Conservation (phyloP, 2,888 invertebrate species). For the Gerris lacustris region DNA sequence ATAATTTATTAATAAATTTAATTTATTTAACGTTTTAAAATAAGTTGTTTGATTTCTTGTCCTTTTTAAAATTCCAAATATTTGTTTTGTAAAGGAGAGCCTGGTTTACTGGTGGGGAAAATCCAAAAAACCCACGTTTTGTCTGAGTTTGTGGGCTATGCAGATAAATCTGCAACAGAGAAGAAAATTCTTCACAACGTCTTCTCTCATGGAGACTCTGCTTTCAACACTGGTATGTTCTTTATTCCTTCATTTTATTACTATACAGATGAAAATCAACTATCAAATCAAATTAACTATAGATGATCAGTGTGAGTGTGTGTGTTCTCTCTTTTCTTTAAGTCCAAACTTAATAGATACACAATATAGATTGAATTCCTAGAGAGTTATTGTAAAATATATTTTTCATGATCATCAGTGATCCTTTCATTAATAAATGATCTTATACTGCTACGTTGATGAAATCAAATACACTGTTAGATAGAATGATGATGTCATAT, state of each 20-base stretch:
- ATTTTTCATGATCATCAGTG: too few species aligned
- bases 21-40: too few species aligned
- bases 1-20: too few species aligned
- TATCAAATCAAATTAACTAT: not conserved
- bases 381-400: too few species aligned
- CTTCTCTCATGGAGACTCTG: conserved; percentile 72
- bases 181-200: conserved; percentile 74
- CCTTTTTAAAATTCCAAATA: not conserved
- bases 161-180: conserved; percentile 58
- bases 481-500: too few species aligned
- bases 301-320: not conserved
- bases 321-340: not conserved
- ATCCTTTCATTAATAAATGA: too few species aligned
- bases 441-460: too few species aligned
- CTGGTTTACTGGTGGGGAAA: conserved; percentile 73
- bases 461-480: too few species aligned
- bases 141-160: conserved; percentile 63
- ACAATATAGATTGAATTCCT: too few species aligned
- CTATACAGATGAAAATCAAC: too few species aligned
- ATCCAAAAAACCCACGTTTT: conserved; percentile 48
- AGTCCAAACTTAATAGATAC: too few species aligned
- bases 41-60: too few species aligned
- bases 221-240: conserved; percentile 61
- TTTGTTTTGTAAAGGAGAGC: conserved; percentile 45
- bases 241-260: not conserved